phyloP scores from a whole-genome alignment of 2,113 vertebrate genomes.

The Eubucco bourcierii region DNA sequence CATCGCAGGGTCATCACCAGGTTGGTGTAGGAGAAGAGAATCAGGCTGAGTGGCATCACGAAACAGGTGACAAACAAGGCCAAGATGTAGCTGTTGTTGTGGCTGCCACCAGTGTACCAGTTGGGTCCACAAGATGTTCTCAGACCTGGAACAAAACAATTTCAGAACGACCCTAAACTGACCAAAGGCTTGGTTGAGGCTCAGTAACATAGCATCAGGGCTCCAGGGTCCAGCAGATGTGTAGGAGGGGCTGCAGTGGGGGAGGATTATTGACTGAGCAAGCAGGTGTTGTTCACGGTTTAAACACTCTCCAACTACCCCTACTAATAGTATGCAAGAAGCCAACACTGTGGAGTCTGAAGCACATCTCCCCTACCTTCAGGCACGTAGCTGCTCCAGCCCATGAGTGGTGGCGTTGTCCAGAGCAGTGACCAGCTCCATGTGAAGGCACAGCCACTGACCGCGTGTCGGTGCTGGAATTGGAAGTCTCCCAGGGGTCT shows the following conservation, averaged over 20 bases:
- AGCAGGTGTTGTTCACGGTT: neutral
- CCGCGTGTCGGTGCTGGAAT: conserved; percentile 55
- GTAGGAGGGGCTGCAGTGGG: neutral
- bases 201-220: too few relatives aligned
- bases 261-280: neutral
- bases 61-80: conserved; percentile 71
- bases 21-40: conserved; percentile 73
- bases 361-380: conserved; percentile 48
- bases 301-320: neutral
- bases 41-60: conserved; percentile 61
- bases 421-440: conserved; percentile 70
- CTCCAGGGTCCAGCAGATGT: neutral
- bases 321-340: accelerated
- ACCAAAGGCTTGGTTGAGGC: accelerated
- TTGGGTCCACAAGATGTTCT: conserved; percentile 70
- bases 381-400: conserved; percentile 74
- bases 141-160: conserved; percentile 30
- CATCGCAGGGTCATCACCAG: conserved; percentile 61
- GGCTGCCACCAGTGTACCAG: conserved; percentile 66
- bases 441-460: conserved; percentile 59
- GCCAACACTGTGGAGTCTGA: accelerated
- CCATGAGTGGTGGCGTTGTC: conserved; percentile 64
- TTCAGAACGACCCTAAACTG: neutral
- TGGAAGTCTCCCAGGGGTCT: conserved; percentile 69
- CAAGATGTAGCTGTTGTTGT: conserved; percentile 73